phyloP scores from a whole-genome alignment of 2,113 vertebrate genomes.

The Mirounga angustirostris region DNA sequence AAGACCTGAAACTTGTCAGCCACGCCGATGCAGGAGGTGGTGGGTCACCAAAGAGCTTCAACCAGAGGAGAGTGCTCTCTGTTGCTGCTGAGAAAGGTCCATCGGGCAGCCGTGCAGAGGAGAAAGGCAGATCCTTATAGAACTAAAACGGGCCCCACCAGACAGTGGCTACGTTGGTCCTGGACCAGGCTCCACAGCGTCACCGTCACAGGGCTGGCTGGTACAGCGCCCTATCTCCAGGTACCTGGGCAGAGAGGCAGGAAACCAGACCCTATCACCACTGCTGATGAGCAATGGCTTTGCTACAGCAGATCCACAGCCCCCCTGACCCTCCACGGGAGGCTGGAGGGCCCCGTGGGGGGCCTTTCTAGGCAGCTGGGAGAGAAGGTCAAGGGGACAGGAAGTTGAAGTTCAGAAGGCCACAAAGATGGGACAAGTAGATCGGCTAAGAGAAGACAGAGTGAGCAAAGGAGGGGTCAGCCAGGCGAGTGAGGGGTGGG shows the following conservation, averaged over 20 bases:
- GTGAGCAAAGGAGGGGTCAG: neutral
- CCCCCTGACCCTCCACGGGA: neutral
- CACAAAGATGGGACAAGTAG: neutral
- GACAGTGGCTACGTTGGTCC: neutral
- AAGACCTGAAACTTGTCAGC: neutral
- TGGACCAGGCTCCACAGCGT: rapidly evolving
- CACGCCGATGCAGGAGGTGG: neutral
- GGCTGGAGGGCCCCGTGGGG: neutral
- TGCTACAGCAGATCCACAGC: neutral
- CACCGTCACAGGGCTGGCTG: neutral
- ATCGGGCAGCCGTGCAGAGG: neutral
- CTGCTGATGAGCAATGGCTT: neutral
- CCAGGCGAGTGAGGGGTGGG: neutral
- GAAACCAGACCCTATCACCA: neutral
- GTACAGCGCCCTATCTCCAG: neutral
- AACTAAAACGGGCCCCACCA: neutral
- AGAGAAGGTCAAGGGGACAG: neutral
- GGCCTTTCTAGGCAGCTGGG: neutral
- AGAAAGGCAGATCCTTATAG: neutral
- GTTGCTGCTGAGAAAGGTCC: neutral
- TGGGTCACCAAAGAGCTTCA: neutral
- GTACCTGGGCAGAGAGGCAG: neutral
- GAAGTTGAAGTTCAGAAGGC: neutral
- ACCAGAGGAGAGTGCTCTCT: neutral
- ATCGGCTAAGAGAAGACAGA: neutral